Conservation (phyloP, 2,888 invertebrate species). For the Protophormia terraenovae region DNA sequence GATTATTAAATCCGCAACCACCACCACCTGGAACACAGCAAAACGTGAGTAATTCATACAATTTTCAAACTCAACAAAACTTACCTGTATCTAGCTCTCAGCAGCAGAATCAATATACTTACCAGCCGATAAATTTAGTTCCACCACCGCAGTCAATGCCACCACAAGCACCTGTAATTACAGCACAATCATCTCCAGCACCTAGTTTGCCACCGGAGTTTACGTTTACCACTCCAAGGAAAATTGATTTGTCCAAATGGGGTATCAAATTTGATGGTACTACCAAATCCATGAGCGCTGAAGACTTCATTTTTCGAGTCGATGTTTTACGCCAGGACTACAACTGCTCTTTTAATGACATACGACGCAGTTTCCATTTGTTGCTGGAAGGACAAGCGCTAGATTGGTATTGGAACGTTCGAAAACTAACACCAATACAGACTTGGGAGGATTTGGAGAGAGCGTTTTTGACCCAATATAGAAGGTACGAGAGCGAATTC, state of each 20-base stretch:
- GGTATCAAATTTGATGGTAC: conserved; percentile 15
- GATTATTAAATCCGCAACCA: no score
- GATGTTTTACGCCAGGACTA: not conserved
- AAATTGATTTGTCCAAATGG: not conserved
- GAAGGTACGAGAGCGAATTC: not conserved
- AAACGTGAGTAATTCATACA: no score
- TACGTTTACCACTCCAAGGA: not conserved
- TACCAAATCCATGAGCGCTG: not conserved
- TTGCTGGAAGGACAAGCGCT: conserved; percentile 3
- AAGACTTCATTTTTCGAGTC: not conserved
- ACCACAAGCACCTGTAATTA: not conserved
- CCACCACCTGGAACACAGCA: no score
- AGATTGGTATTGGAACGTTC: not conserved
- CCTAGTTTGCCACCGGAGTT: not conserved
- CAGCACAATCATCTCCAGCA: not conserved
- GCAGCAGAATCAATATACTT: no score
- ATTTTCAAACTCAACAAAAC: no score
- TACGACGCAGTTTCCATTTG: not conserved
- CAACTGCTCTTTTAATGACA: not conserved
- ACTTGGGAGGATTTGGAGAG: not conserved
- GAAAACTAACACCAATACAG: not conserved
- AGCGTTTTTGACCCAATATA: not conserved
- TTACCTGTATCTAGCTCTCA: no score
- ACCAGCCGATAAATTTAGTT: no score
- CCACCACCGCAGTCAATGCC: no score